Evolutionary conservation across 2,888 invertebrate genomes (phyloP), one percentile per base, ranked within the genome.

Genomic region (Cordilura impudica): DNA sequence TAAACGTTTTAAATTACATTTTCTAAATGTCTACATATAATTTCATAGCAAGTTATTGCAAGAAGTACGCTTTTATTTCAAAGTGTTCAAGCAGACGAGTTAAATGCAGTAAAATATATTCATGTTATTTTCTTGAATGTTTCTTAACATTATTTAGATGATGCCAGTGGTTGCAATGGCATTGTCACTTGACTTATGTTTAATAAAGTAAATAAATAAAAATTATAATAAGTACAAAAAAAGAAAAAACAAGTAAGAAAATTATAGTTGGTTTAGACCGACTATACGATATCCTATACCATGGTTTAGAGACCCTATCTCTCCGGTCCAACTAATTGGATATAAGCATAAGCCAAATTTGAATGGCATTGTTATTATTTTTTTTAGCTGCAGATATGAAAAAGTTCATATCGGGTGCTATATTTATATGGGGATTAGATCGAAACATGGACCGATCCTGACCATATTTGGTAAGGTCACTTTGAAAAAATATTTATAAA

Each of bases 101-200:
- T 3, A 31, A 31, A n/a, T 23, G 12, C 21, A 12, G 12, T 49
- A 23, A 2, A 21, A 3, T 21, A 6, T 6, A 43, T 16, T 43
- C 7, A 43, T 49, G 19, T 19, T 49, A n/a, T n/a, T n/a, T n/a
- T n/a, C n/a, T n/a, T n/a, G n/a, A n/a, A n/a, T n/a, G n/a, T n/a
- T n/a, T n/a, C n/a, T n/a, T n/a, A 19, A 49, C 19, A 19, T 19
- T 1, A 49, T n/a, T n/a, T n/a, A n/a, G 21, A 4, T 2, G 19
- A 12, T 49, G 10, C 18, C 49, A 21, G 19, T n/a, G 10, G 18
- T 58, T 39, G 35, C 10, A 19, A 18, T 71, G 61, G 43, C 71
- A 61, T 71, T 71, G 61, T 61, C 29, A 71, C 61, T 45, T 71
- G 61, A 71, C 71, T 71, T 53, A 23, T 14, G 43, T 60, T 43